Conservation (phyloP, 2,888 invertebrate genomes). For the Pterostichus niger region DNA sequence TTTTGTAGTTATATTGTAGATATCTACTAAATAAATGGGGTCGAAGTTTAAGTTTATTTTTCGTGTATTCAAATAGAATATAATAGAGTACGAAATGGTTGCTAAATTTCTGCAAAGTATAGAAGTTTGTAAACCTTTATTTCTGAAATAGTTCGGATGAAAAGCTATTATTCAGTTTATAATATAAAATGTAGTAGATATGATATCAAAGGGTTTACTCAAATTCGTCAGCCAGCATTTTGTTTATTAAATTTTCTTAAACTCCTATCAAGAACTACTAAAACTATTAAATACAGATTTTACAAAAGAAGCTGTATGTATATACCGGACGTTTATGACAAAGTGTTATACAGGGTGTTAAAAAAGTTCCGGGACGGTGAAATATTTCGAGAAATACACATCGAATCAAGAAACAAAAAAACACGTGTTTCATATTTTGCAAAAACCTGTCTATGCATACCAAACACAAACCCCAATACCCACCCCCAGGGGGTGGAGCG, state of each 20-base stretch:
- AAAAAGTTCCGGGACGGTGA: no score
- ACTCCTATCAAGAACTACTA: no score
- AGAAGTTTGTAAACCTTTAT: not conserved
- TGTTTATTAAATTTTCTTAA: not conserved
- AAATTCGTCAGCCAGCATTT: not conserved
- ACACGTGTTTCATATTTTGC: no score
- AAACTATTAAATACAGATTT: no score
- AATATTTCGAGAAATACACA: no score
- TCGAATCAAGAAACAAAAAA: no score
- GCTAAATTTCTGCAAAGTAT: not conserved
- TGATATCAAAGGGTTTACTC: not conserved
- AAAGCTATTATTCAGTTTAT: not conserved
- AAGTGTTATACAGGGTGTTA: no score
- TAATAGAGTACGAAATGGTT: not conserved
- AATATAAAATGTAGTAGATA: not conserved
- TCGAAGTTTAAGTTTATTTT: not conserved
- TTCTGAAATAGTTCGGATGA: not conserved
- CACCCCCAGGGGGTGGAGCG: no score
- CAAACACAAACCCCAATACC: no score
- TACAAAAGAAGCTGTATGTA: no score
- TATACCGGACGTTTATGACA: no score
- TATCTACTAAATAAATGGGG: not conserved
- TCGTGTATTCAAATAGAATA: not conserved
- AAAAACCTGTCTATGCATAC: no score
- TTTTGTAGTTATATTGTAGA: slow-evolving; percentile 4